Percentiles rank a stretch among this genome's conserved stretches.
Conservation (phyloP, 2,113 vertebrate species). For the Xenopus tropicalis region DNA sequence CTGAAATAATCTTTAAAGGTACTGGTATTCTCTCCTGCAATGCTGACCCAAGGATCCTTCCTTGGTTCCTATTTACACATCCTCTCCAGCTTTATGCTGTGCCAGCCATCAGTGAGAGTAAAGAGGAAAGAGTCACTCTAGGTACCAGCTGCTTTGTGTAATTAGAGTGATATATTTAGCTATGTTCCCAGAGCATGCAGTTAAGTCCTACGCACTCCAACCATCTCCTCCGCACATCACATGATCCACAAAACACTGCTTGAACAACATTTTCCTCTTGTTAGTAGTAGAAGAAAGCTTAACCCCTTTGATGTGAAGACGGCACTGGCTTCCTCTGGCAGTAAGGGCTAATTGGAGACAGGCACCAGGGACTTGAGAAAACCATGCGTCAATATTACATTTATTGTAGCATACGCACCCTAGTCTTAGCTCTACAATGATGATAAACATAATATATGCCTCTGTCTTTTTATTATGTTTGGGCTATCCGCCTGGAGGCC, state of each 20-base stretch:
- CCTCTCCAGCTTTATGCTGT: background rate
- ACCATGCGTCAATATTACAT: no score
- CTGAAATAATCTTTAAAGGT: no score
- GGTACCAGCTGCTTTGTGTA: constrained; percentile 49
- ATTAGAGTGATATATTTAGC: constrained; percentile 48
- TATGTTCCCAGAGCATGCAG: constrained; percentile 29
- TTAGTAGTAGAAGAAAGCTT: constrained; percentile 12
- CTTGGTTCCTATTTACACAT: background rate
- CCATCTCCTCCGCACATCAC: background rate
- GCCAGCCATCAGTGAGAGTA: constrained; percentile 34
- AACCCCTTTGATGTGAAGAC: constrained; percentile 17
- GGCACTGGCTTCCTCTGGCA: no score
- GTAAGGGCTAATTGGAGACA: no score
- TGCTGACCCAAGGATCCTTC: no score
- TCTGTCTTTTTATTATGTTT: no score
- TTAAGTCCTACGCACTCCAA: background rate
- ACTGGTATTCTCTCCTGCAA: no score
- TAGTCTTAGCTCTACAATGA: no score
- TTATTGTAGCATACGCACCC: no score
- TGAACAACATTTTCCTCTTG: constrained; percentile 1
- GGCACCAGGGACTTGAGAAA: no score
- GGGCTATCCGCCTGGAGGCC: no score
- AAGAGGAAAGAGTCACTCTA: constrained; percentile 37
- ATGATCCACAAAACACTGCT: constrained; percentile 30
- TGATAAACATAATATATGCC: no score